Conservation (phyloP, 1,140 invertebrate species). For the Drosophila busckii region DNA sequence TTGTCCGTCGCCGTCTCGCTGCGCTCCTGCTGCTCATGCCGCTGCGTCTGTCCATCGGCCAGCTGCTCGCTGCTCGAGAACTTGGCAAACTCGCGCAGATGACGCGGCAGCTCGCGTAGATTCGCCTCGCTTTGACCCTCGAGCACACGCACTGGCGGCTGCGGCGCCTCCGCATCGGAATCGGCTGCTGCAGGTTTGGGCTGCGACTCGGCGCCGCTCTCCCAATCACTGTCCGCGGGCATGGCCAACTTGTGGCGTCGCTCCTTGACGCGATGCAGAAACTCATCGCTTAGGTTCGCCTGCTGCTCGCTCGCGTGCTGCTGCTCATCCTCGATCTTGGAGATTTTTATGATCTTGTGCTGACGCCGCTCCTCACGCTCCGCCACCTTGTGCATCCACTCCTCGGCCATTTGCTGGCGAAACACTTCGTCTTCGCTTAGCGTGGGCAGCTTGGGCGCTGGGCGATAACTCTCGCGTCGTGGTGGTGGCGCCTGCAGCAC, state of each 20-base stretch:
- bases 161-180: slow-evolving; percentile 80
- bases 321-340: slow-evolving; percentile 63
- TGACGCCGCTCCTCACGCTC: slow-evolving; percentile 88
- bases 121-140: slow-evolving; percentile 81
- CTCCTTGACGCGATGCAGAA: slow-evolving; percentile 84
- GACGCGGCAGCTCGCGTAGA: slow-evolving; percentile 84
- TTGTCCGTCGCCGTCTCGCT: slow-evolving; percentile 79
- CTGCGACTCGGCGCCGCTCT: slow-evolving; percentile 77
- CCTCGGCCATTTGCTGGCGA: slow-evolving; percentile 88
- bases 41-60: slow-evolving; percentile 51
- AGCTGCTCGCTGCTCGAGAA: slow-evolving; percentile 64
- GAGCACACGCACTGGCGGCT: slow-evolving; percentile 79
- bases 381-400: slow-evolving; percentile 88
- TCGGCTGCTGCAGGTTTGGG: slow-evolving; percentile 80
- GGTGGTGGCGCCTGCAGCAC: slow-evolving; percentile 43
- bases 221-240: slow-evolving; percentile 77
- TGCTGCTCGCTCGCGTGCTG: slow-evolving; percentile 79
- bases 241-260: slow-evolving; percentile 70
- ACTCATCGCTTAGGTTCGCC: slow-evolving; percentile 85
- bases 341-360: slow-evolving; percentile 88
- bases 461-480: slow-evolving; percentile 52
- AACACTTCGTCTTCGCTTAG: slow-evolving; percentile 83
- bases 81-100: slow-evolving; percentile 86
- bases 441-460: slow-evolving; percentile 74
- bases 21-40: slow-evolving; percentile 62